Base-by-base conservation (phyloP, 23 tunicate genomes). In the Halocynthia aurantium region DNA sequence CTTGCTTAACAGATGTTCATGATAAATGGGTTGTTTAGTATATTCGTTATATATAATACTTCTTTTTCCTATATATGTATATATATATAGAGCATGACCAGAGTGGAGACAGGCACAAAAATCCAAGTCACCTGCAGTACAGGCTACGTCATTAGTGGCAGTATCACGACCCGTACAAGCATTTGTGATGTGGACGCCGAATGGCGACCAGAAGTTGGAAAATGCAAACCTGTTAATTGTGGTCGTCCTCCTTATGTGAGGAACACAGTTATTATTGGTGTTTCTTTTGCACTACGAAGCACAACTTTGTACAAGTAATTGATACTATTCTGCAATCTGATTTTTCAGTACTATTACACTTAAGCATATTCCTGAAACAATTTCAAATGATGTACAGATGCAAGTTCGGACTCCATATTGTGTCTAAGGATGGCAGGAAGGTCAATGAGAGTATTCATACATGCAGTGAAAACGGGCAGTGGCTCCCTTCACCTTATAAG, bases 161-260 rank as follows among this genome's bases (percentile, higher is more conserved):
- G 70, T 12, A 31, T 73, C 0, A 6, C 12, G 22, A 72, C 88
- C 2, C 76, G 31, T 13, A 67, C 61, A 6, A 88, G 95, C 61
- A 69, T 77, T 8, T 88, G 95, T 77, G 73, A 61, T 53, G 52
- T n/a, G 11, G 58, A 61, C 51, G 95, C 88, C 10, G 66, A 65
- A 11, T 88, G 95, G 95, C 73, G 80, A 9, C 95, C 95, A 20
- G 88, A 85, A 6, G 67, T 88, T 21, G 76, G 52, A 6, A n/a
- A 51, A 11, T 88, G 95, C 66, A 77, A 80, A 22, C 67, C 87
- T 7, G 75, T 69, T 54, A 79, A 67, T 20, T 88, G 95, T 61
- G 60, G 80, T 17, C 57, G 70, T 57, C 95, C 87, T 67, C 95
- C 95, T 7, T 53, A 65, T 11, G 53, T 87, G 5, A 22, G 50